Evolutionary conservation across 2,888 invertebrate genomes (phyloP), one percentile per base, ranked within the genome.

Genomic region (Agriotes lineatus): DNA sequence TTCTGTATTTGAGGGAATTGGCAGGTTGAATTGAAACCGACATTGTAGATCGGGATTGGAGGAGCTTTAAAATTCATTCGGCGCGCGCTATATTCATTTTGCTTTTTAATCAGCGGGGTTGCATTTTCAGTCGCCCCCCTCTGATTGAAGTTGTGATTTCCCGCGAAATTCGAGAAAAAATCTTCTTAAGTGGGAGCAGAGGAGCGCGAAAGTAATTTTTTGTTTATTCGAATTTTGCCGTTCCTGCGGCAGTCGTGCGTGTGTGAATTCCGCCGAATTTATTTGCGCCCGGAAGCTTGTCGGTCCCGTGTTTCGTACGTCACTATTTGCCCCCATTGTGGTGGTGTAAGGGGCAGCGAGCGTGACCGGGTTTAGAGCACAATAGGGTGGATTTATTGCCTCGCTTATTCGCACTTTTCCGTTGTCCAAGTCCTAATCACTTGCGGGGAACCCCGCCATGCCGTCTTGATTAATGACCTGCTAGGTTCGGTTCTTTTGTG

Each of bases 401-500:
- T 65, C 71, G 75, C 74, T 77, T 77, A 77, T 77, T 76, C 77
- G 75, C 77, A 77, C 76, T 77, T 76, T 76, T 76, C 76, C 74
- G 74, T 74, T 67, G 71, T 69, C 74, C 71, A 61, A 69, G 68
- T 70, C 72, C 74, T 74, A 75, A 76, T 76, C 75, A 76, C 71
- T 73, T 69, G 69, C 59, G 72, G 65, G 72, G 64, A 60, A 52
- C 65, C 42, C 66, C n/a, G 62, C 56, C 59, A 60, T 54, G 66
- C 48, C 37, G 66, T 66, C 66, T 66, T 66, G 66, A 66, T 66
- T 66, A 66, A 66, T 66, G 66, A 60, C 50, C 57, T 52, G 50
- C 50, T 61, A 35, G 52, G 42, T 42, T 66, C 59, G 37, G 66
- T 59, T 66, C 66, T 66, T 66, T 66, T 66, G 58, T 66, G 22